Evolutionary conservation across 1,140 invertebrate genomes (phyloP).

Genomic region (Zaprionus africanus): DNA sequence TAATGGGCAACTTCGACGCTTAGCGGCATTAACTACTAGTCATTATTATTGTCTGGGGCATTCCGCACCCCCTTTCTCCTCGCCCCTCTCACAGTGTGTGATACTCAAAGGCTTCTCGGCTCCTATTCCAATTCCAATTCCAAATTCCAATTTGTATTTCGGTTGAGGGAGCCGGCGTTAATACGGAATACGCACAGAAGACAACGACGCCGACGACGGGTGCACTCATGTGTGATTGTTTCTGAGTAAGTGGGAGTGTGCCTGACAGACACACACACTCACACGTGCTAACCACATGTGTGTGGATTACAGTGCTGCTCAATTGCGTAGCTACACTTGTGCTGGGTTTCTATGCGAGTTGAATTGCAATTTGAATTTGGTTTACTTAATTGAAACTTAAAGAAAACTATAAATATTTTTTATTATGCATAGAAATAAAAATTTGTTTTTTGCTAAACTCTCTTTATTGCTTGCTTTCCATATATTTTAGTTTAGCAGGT

Average conservation of each 20-base stretch:
- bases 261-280: slow-evolving; percentile 20
- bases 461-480: neutral
- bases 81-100: neutral
- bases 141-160: slow-evolving; percentile 67
- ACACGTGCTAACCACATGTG: slow-evolving; percentile 12
- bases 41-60: slow-evolving; percentile 76
- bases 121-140: slow-evolving; percentile 48
- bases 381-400: no score
- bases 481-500: neutral
- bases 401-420: no score
- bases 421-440: neutral
- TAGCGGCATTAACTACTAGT: slow-evolving; percentile 74
- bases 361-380: neutral
- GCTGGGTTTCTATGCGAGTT: no score
- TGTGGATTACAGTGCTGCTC: slow-evolving; percentile 20
- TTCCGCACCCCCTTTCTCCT: slow-evolving; percentile 17
- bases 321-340: slow-evolving; percentile 7
- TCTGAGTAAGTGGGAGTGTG: slow-evolving; percentile 41
- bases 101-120: slow-evolving; percentile 32
- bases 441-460: neutral
- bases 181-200: slow-evolving; percentile 54
- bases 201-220: slow-evolving; percentile 30
- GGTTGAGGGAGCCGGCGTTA: slow-evolving; percentile 47
- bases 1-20: slow-evolving; percentile 46
- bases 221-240: slow-evolving; percentile 70